A percentile compares a stretch with the other conserved stretches of the same genome.
These are phyloP conservation scores for Phengaris arion DNA, from an alignment of 2,888 invertebrate species.

Conservation along the genomic window DNA sequence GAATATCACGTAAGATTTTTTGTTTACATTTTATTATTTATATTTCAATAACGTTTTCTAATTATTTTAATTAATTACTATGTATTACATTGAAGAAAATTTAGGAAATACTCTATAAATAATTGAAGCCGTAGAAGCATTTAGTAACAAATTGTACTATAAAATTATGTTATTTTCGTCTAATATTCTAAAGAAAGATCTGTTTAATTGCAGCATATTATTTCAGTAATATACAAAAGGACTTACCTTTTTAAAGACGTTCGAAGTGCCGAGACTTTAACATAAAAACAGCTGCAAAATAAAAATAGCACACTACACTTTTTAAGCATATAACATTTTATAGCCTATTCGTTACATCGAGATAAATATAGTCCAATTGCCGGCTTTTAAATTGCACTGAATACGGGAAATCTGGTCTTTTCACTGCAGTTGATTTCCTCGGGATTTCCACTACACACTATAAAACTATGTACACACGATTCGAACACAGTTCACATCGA, in stretches of 20 bases:
- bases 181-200: neutral
- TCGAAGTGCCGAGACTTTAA: neutral
- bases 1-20: conserved; percentile 30
- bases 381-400: conserved; percentile 19
- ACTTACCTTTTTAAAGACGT: conserved; percentile 25
- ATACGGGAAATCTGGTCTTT: conserved; percentile 3
- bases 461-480: conserved; percentile 57
- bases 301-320: conserved; percentile 45
- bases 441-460: conserved; percentile 57
- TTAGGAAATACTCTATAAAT: neutral
- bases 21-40: conserved; percentile 39
- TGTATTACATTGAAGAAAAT: neutral
- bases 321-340: conserved; percentile 14
- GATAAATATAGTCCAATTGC: neutral
- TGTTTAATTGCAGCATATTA: neutral
- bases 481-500: conserved; percentile 64
- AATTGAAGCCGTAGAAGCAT: too few species aligned
- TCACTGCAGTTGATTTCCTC: conserved; percentile 28
- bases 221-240: neutral
- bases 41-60: neutral
- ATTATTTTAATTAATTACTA: neutral
- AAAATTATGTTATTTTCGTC: neutral
- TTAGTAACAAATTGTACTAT: neutral
- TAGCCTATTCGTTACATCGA: neutral
- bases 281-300: conserved; percentile 11